Evolutionary conservation across 2,888 invertebrate genomes (phyloP).

Genomic region (Cabera pusaria): DNA sequence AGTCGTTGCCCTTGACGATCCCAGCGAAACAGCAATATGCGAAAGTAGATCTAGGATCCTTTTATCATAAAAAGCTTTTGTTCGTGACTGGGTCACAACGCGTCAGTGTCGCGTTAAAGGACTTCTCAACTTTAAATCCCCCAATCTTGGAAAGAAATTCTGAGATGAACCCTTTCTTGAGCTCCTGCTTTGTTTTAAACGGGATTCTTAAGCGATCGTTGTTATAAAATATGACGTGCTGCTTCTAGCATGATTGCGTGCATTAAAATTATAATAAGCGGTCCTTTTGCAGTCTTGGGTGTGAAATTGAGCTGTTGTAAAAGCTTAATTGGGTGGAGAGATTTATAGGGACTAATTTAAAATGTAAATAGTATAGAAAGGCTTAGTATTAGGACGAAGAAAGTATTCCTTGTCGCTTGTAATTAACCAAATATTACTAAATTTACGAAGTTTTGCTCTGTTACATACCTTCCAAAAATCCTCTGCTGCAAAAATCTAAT

Average conservation of each 20-base stretch:
- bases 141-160: constrained; percentile 20
- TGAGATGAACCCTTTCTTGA: constrained; percentile 13
- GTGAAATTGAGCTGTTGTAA: constrained; percentile 19
- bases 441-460: too few relatives aligned
- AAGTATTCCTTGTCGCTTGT: too few relatives aligned
- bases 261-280: constrained; percentile 42
- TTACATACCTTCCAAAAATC: too few relatives aligned
- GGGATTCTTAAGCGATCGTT: constrained; percentile 15
- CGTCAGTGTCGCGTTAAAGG: constrained; percentile 25
- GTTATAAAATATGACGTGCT: constrained; percentile 24
- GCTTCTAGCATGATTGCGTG: constrained; percentile 41
- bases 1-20: constrained; percentile 17
- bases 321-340: too few relatives aligned
- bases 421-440: too few relatives aligned
- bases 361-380: too few relatives aligned
- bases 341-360: too few relatives aligned
- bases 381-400: too few relatives aligned
- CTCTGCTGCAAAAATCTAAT: too few relatives aligned
- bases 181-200: constrained; percentile 23
- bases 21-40: constrained; percentile 9
- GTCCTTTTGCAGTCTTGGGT: constrained; percentile 14
- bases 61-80: constrained; percentile 28
- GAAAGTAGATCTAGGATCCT: constrained; percentile 18
- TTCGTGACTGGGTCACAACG: constrained; percentile 28
- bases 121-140: constrained; percentile 29